phyloP scores from a whole-genome alignment of 1,140 invertebrate species.

The Pogonomyrmex californicus region DNA sequence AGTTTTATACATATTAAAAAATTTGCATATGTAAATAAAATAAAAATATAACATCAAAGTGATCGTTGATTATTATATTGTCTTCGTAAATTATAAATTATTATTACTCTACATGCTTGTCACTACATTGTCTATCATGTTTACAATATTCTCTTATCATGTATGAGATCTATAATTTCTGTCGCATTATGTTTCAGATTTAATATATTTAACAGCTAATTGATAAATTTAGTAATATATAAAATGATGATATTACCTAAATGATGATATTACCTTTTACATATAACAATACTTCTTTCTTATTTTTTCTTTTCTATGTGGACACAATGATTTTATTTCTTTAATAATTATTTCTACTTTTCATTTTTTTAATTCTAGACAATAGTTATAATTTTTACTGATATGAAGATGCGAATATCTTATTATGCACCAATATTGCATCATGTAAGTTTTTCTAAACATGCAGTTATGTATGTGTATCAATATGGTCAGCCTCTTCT shows the following conservation, averaged over 20 bases:
- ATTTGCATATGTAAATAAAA: constrained; percentile 23
- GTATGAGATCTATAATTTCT: constrained; percentile 4
- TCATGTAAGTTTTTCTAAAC: constrained; percentile 31
- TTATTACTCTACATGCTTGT: constrained; percentile 28
- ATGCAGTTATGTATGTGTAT: constrained; percentile 9
- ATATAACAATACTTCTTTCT: background rate
- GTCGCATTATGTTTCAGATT: background rate
- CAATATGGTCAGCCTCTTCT: background rate
- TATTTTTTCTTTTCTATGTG: background rate
- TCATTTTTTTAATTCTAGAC: background rate
- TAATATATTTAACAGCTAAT: constrained; percentile 13
- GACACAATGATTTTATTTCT: background rate
- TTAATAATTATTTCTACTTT: constrained; percentile 5
- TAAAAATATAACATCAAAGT: constrained; percentile 42
- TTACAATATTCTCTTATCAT: constrained; percentile 8
- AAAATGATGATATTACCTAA: background rate
- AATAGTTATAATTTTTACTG: constrained; percentile 20
- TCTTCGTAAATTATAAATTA: constrained; percentile 43
- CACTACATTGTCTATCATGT: constrained; percentile 1
- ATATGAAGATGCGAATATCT: constrained; percentile 35
- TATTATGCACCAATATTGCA: background rate
- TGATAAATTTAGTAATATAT: constrained; percentile 33
- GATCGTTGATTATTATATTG: constrained; percentile 61
- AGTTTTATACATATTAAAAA: constrained; percentile 36
- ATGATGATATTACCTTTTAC: no score